phyloP scores from a whole-genome alignment of 2,888 invertebrate genomes.

The Galerucella nymphaeae region DNA sequence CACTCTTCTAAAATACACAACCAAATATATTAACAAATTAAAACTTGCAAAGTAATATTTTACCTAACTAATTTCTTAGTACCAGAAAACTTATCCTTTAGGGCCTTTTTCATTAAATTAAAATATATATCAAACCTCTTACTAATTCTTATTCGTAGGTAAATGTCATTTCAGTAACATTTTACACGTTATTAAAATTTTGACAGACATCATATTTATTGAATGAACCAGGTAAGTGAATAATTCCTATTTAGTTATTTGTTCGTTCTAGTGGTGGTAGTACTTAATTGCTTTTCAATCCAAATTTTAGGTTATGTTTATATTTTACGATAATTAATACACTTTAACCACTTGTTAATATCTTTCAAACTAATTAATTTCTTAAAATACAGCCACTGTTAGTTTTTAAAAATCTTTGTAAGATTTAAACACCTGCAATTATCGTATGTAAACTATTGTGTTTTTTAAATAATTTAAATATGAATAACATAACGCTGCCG shows the following conservation, averaged over 20 bases:
- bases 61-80: conserved; percentile 57
- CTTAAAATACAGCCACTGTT: neutral
- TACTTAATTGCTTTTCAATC: neutral
- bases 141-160: conserved; percentile 34
- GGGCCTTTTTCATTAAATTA: conserved; percentile 53
- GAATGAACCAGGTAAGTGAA: conserved; percentile 23
- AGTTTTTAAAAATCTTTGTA: neutral
- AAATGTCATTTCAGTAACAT: conserved; percentile 42
- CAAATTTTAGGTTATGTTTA: conserved; percentile 25
- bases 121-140: conserved; percentile 31
- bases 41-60: conserved; percentile 19
- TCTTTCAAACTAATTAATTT: neutral
- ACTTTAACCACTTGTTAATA: neutral
- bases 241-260: neutral
- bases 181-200: conserved; percentile 38
- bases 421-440: neutral
- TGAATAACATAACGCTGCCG: conserved; percentile 57
- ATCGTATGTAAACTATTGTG: neutral
- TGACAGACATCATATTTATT: conserved; percentile 25
- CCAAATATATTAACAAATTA: conserved; percentile 30
- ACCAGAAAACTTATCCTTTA: conserved; percentile 53
- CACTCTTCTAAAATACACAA: conserved; percentile 49
- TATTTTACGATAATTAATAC: neutral
- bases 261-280: conserved; percentile 9
- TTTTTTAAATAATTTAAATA: conserved; percentile 29